Base-by-base conservation (phyloP, 2,888 invertebrate species). In the Stenurella melanura region DNA sequence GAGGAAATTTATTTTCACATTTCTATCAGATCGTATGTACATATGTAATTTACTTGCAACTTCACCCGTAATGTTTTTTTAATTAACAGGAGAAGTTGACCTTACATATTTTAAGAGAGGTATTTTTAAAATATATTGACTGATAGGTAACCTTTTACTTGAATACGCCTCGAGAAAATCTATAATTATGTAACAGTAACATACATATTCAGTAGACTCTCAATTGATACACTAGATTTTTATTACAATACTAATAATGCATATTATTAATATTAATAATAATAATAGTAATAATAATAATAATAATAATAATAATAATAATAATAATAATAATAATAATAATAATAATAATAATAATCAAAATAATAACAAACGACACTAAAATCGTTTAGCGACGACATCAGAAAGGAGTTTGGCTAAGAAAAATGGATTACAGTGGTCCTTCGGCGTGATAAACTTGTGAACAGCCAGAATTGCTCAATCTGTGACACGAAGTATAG, bases 81-180 rank as follows among this genome's bases (percentile, higher is more conserved):
- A 58, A 58, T 34, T 57, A n/a, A 34, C 15, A 21, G 17, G 26
- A 69, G 69, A 34, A 69, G 69, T 69, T 38, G 69, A 69, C 69
- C 69, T 69, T 69, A 69, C 58, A 30, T 58, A 34, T 18, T 18
- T 19, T 54, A 17, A 17, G 17, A 30, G 10, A 67, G 10, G 10
- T 56, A 15, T 54, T 56, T 56, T 54, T n/a, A 26, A n/a, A 4
- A 30, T 4, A 34, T 18, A 57, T 57, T 15, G 6, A 17, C 34
- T 34, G 34, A 18, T 69, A 56, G 54, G 54, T 21, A 54, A 50
- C 12, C 19, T n/a, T 54, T 67, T 17, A 67, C 15, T 54, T 2
- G n/a, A 54, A 26, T 54, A 67, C 0, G 7, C 26, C 42, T 42
- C 42, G 42, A 42, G 42, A 42, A 42, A 11, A 26, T 15, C 6